A percentile compares a stretch with the other conserved stretches of the same genome.
Conservation (phyloP, 2,888 invertebrate genomes). For the Actias luna region DNA sequence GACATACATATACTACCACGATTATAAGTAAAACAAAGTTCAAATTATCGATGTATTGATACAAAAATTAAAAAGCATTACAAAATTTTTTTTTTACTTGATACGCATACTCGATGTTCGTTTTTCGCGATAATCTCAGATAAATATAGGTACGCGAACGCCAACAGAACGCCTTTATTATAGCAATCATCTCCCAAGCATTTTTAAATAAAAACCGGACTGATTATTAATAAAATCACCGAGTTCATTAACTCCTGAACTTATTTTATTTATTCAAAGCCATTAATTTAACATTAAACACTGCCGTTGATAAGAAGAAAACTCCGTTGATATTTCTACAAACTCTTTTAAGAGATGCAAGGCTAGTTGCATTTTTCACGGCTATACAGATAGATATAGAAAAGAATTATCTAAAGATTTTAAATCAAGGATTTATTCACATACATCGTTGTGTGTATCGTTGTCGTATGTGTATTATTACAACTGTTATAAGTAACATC, state of each 20-base stretch:
- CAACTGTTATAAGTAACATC: background rate
- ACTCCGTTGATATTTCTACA: too few relatives aligned
- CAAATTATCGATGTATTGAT: background rate
- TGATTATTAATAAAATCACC: background rate
- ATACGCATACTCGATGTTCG: background rate
- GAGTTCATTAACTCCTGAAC: background rate
- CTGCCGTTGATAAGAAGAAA: slow-evolving; percentile 59
- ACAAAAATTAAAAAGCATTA: background rate
- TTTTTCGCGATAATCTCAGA: background rate
- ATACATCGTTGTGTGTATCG: too few relatives aligned
- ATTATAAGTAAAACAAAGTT: background rate
- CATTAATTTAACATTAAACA: slow-evolving; percentile 35
- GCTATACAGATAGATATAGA: background rate
- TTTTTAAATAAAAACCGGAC: slow-evolving; percentile 1
- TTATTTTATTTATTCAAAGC: background rate
- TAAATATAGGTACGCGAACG: background rate
- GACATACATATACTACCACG: background rate
- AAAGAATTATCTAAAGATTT: background rate
- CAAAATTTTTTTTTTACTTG: background rate
- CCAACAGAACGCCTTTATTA: background rate
- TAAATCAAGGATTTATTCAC: background rate
- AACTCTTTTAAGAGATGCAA: too few relatives aligned
- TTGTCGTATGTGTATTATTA: too few relatives aligned
- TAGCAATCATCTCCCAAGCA: background rate
- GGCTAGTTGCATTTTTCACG: background rate